Evolutionary conservation across 2,113 vertebrate genomes (phyloP), one percentile per base, ranked within the genome.

Genomic region (Trichechus manatus): DNA sequence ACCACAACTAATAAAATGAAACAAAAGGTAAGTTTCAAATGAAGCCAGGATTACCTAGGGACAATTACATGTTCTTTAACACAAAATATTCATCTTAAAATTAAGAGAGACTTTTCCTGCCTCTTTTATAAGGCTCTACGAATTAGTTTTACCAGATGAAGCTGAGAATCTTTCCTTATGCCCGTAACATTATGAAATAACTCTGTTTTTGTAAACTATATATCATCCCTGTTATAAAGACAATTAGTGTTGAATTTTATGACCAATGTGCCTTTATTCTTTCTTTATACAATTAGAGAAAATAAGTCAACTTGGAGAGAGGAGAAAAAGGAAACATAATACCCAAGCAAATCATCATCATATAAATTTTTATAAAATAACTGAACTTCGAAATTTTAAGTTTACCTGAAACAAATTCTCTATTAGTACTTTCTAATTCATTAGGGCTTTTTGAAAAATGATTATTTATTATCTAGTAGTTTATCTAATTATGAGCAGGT

Each of bases 231-330:
- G 20, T 33, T 78, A 53, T 94, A 93, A 92, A 77, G 39, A 81
- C 11, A 68, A 14, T 88, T 0, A 79, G 6, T 81, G 9, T 59
- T 39, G 22, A 86, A 82, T 6, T 74, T 95, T 87, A 82, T 91
- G 56, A 74, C 50, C 70, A 88, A 91, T 85, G 72, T 94, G 11
- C 1, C 36, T 95, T 78, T 79, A 93, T 82, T 17, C 14, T 89
- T 94, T 92, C 44, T 85, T 91, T 89, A 39, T 15, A 95, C n/a
- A 83, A 81, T 92, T 83, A 83, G 33, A 87, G 44, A 80, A 95
- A 92, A 70, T 68, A 44, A 36, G 23, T 66, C 25, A 89, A 63
- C 20, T 47, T 53, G 2, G 44, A 79, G 36, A 63, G 39, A 47
- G 72, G 44, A 8, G 59, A 9, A 89, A 93, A 96, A 68, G 3